Evolutionary conservation across 2,888 invertebrate species (phyloP), one percentile per base, ranked within the genome.

Genomic region (Limulus polyphemus): DNA sequence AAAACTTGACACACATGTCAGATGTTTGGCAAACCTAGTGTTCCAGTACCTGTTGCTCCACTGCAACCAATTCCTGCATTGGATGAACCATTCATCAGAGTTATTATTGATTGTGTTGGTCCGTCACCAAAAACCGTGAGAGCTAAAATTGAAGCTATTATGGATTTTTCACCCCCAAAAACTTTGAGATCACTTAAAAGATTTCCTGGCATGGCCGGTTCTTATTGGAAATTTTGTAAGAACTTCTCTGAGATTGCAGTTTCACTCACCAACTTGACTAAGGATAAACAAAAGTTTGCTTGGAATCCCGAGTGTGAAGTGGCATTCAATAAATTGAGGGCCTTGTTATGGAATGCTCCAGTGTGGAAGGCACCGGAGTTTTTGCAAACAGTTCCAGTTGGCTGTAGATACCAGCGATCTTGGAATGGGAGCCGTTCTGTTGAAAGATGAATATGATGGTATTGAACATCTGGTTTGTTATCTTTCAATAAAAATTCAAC

Each of bases 381-480:
- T 16, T 17, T 16, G 17, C 13, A 9, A 52, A 10, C 52, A 14
- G 14, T 52, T 52, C 17, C 10, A 16, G 13, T 59, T 73, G 3
- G 65, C 67, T 11, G 71, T 71, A 0, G 72, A 74, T 60, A 69
- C 71, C 0, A 68, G 67, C 0, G 59, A 61, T 0, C 32, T 56
- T 11, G 71, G 70, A 4, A 59, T 73, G 5, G 72, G 70, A n/a
- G 70, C 68, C 9, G 64, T 72, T 1, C 59, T 74, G 11, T 61
- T 67, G 10, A 71, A 73, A 52, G 65, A 66, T 3, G 52, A 58
- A 2, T 32, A 62, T 12, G 68, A 63, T 0, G 54, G 51, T 10
- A 68, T 70, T 58, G 47, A 58, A n/a, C 10, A 12, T 16, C 9
- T 16, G n/a, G n/a, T n/a, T n/a, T n/a, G n/a, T n/a, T n/a, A n/a